Percentiles rank a stretch among this genome's conserved stretches.
Conservation (phyloP, 2,797 vertebrate species). For the Chelon auratus region DNA sequence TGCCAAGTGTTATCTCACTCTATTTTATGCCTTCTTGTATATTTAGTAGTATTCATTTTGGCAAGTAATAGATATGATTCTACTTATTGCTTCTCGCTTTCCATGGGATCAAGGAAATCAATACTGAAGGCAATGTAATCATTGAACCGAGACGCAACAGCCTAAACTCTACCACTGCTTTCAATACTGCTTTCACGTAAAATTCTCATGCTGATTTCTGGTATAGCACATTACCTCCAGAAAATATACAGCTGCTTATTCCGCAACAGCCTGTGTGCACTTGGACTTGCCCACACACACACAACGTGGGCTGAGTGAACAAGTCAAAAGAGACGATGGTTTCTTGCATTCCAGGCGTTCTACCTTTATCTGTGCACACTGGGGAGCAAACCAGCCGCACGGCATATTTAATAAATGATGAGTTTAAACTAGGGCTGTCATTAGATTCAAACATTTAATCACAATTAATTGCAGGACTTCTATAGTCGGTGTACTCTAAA, state of each 20-base stretch:
- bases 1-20: conserved; percentile 8
- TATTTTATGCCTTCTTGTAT: background rate
- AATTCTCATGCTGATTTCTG: conserved; percentile 11
- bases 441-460: no score
- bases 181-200: conserved; percentile 10
- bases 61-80: conserved; percentile 8
- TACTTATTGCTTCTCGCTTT: conserved; percentile 11
- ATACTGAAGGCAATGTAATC: conserved; percentile 17
- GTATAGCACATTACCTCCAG: background rate
- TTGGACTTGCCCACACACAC: conserved; percentile 45
- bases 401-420: background rate
- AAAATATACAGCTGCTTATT: conserved; percentile 31
- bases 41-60: conserved; percentile 13
- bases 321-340: conserved; percentile 39
- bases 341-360: conserved; percentile 22
- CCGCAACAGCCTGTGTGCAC: conserved; percentile 16
- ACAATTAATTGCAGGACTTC: no score
- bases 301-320: conserved; percentile 49
- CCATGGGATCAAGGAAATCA: conserved; percentile 16
- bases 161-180: background rate
- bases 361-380: conserved; percentile 6
- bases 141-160: conserved; percentile 4
- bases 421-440: background rate
- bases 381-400: background rate
- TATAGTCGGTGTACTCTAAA: no score